A percentile compares a stretch with the other conserved stretches of the same genome.
Conservation (phyloP, 1,140 invertebrate genomes). For the Drosophila nikananu region DNA sequence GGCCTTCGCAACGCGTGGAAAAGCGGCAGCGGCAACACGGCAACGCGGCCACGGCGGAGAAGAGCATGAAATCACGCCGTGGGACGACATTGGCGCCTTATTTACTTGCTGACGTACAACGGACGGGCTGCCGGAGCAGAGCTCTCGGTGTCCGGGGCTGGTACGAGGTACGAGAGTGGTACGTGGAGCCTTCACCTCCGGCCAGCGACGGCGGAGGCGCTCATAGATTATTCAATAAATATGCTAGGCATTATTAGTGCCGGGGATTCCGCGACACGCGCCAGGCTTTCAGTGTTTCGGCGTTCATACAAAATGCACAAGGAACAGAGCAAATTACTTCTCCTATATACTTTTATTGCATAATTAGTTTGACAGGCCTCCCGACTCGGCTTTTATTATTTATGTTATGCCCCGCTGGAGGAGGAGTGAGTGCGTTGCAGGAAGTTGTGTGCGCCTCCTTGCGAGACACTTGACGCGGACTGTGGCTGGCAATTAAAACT, state of each 20-base stretch:
- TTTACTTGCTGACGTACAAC: constrained; percentile 60
- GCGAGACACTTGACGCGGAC: constrained; percentile 40
- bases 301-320: constrained; percentile 52
- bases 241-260: constrained; percentile 30
- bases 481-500: constrained; percentile 53
- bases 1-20: constrained; percentile 53
- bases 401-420: constrained; percentile 9
- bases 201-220: constrained; percentile 8
- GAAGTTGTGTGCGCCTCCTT: constrained; percentile 23
- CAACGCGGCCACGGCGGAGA: constrained; percentile 13
- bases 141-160: constrained; percentile 37
- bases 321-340: constrained; percentile 45
- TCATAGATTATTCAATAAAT: constrained; percentile 72
- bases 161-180: constrained; percentile 44
- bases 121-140: constrained; percentile 19
- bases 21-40: constrained; percentile 29
- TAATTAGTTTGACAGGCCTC: constrained; percentile 61
- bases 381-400: constrained; percentile 51
- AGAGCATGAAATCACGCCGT: constrained; percentile 56
- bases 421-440: not conserved
- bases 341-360: constrained; percentile 57
- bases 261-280: constrained; percentile 22
- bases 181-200: constrained; percentile 43
- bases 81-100: constrained; percentile 66
- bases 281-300: not conserved